Percentiles rank a stretch among this genome's conserved stretches.
phyloP scores from a whole-genome alignment of 2,888 invertebrate species.

The Ephialtes manifestator region DNA sequence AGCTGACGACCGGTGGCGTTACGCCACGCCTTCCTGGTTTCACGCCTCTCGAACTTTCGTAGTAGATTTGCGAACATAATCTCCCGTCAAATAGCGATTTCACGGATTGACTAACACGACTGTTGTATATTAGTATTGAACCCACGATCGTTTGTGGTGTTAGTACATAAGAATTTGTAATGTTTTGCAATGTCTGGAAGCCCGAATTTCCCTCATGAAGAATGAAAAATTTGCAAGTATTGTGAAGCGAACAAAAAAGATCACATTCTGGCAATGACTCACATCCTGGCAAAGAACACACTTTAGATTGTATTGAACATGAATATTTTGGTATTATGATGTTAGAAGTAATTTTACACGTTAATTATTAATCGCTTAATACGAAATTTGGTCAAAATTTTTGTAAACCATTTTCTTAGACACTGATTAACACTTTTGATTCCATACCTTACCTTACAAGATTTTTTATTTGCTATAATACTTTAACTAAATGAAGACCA shows the following conservation, averaged over 20 bases:
- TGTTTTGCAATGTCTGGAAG: background rate
- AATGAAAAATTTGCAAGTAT: background rate
- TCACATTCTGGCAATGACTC: background rate
- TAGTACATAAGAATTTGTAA: background rate
- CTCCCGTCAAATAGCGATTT: constrained; percentile 83
- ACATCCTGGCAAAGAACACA: background rate
- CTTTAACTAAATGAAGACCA: background rate
- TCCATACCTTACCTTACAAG: background rate
- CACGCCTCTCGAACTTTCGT: constrained; percentile 79
- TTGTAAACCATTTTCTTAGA: background rate
- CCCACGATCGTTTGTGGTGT: background rate
- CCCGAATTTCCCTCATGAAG: background rate
- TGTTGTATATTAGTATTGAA: constrained; percentile 56
- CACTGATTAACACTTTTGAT: background rate
- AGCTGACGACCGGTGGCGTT: constrained; percentile 72
- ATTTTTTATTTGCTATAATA: background rate
- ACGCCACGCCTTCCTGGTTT: constrained; percentile 81
- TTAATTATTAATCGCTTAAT: background rate
- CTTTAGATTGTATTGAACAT: background rate
- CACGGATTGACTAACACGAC: constrained; percentile 77
- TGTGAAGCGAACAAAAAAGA: background rate
- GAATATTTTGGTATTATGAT: background rate
- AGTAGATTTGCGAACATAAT: constrained; percentile 81
- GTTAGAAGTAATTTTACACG: background rate
- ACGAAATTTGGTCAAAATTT: background rate